Conservation (phyloP, 2,888 invertebrate genomes). For the Syrphus vitripennis region DNA sequence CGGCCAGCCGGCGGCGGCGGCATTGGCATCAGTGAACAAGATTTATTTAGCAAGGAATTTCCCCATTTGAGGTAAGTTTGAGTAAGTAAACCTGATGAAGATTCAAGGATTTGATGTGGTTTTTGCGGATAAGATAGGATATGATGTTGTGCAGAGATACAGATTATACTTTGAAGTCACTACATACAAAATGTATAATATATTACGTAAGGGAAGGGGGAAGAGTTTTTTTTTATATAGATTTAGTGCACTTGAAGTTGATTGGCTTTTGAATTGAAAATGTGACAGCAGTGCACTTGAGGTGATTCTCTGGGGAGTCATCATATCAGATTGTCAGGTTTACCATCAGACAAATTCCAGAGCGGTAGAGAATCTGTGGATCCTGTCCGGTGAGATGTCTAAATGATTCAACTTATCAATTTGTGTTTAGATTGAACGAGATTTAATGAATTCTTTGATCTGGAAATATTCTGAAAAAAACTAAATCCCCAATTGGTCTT, state of each 20-base stretch:
- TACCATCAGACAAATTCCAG: not conserved
- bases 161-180: not conserved
- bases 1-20: not conserved
- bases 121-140: constrained; percentile 29
- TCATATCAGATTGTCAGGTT: not conserved
- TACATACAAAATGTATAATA: too few species aligned
- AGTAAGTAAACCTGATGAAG: constrained; percentile 35
- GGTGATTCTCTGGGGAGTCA: constrained; percentile 49
- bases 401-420: constrained; percentile 5
- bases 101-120: constrained; percentile 64
- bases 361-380: constrained; percentile 36
- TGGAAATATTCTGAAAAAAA: not conserved
- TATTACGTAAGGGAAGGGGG: not conserved
- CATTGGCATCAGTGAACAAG: constrained; percentile 16
- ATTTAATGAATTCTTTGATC: not conserved
- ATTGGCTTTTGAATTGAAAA: constrained; percentile 14
- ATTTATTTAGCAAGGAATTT: constrained; percentile 26
- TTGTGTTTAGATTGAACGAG: not conserved
- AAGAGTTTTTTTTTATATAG: not conserved
- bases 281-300: constrained; percentile 19
- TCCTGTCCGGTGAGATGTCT: constrained; percentile 22
- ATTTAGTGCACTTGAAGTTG: constrained; percentile 4
- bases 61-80: constrained; percentile 4
- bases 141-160: not conserved
- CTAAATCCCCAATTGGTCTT: too few species aligned